A percentile compares a stretch with the other conserved stretches of the same genome.
phyloP scores from a whole-genome alignment of 2,888 invertebrate genomes.

The Acleris holmiana region DNA sequence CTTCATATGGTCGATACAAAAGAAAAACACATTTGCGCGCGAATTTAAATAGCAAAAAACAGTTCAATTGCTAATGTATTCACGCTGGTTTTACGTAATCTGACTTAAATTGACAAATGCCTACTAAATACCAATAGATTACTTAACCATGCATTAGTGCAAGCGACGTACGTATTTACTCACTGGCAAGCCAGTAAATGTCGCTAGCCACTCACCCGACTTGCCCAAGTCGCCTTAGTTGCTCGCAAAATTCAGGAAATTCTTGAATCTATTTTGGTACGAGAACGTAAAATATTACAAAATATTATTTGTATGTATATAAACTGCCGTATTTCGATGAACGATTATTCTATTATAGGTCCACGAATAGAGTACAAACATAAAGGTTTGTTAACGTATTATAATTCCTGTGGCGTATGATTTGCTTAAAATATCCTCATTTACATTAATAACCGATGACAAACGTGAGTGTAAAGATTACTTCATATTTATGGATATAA shows the following conservation, averaged over 20 bases:
- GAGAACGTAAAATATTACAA: background rate
- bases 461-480: too few relatives aligned
- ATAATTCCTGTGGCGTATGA: too few relatives aligned
- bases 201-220: conserved; percentile 13
- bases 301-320: background rate
- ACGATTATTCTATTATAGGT: background rate
- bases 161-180: conserved; percentile 14
- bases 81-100: background rate
- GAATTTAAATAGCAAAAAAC: too few relatives aligned
- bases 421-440: too few relatives aligned
- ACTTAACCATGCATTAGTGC: conserved; percentile 12
- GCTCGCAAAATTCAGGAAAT: conserved; percentile 1
- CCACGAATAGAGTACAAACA: too few relatives aligned
- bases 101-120: background rate
- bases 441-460: too few relatives aligned
- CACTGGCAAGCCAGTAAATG: conserved; percentile 1
- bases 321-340: background rate
- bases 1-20: too few relatives aligned
- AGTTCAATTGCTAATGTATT: background rate
- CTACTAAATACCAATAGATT: conserved; percentile 1
- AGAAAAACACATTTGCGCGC: too few relatives aligned
- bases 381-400: too few relatives aligned
- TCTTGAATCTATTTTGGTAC: background rate
- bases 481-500: too few relatives aligned
- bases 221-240: conserved; percentile 2